Percentiles rank a stretch among this genome's conserved stretches.
These are phyloP conservation scores for Poeciliopsis turrubarensis DNA, from an alignment of 2,113 vertebrate species.

Conservation along the genomic window DNA sequence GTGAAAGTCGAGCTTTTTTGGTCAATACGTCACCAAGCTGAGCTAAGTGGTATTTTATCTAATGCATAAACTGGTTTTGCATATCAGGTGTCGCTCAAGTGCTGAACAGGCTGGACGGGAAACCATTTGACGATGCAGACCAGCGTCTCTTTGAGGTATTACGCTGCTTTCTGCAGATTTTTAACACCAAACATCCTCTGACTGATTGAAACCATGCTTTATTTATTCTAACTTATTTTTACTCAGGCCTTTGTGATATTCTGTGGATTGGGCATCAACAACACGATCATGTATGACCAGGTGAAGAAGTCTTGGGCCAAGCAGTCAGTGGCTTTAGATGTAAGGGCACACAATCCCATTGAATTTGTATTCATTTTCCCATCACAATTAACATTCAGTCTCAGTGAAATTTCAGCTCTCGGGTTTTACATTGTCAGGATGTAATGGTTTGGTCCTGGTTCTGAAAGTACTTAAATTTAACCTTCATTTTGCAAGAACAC, in stretches of 20 bases:
- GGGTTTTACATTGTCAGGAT: not conserved
- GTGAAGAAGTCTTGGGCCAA: slow-evolving; percentile 99
- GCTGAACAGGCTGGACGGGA: slow-evolving; percentile 94
- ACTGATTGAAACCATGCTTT: not conserved
- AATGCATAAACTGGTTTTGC: slow-evolving; percentile 29
- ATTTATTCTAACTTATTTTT: slow-evolving; percentile 42
- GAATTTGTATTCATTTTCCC: not conserved
- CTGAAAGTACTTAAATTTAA: not conserved
- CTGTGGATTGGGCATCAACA: slow-evolving; percentile 98
- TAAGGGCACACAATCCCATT: slow-evolving; percentile 75
- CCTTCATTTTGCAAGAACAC: not conserved
- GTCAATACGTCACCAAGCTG: not conserved
- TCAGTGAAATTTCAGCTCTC: not conserved
- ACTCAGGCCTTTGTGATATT: slow-evolving; percentile 98
- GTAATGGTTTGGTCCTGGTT: not conserved
- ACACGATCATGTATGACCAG: slow-evolving; percentile 99
- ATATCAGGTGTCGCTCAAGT: slow-evolving; percentile 94
- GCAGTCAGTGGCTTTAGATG: slow-evolving; percentile 97
- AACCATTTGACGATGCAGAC: slow-evolving; percentile 96
- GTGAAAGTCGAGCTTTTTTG: not conserved
- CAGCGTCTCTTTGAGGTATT: slow-evolving; percentile 97
- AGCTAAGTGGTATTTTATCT: slow-evolving; percentile 3
- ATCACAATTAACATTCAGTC: not conserved
- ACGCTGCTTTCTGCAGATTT: not conserved
- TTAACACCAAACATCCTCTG: not conserved